Evolutionary conservation across 2,113 vertebrate species (phyloP).

Genomic region (Sarotherodon lohbergeri): DNA sequence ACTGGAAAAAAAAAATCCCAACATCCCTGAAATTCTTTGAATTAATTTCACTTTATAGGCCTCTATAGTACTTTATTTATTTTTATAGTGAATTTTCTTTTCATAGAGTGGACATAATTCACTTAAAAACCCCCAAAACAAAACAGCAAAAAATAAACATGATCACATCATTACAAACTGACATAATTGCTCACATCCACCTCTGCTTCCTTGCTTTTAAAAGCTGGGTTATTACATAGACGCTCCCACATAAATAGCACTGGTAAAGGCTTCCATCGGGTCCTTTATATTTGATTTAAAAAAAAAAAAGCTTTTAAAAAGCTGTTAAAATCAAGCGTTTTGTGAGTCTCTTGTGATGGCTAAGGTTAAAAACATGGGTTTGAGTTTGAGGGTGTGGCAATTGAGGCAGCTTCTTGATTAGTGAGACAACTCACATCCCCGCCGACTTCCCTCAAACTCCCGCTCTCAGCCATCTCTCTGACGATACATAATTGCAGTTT

Average conservation of each 20-base stretch:
- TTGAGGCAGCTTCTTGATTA: constrained; percentile 53
- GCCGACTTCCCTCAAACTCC: constrained; percentile 54
- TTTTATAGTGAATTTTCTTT: background rate
- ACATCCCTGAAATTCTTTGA: background rate
- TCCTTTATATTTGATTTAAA: background rate
- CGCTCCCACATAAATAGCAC: background rate
- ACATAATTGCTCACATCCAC: background rate
- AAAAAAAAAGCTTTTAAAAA: background rate
- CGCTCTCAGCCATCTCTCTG: constrained; percentile 58
- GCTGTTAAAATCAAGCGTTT: constrained; percentile 18
- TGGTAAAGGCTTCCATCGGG: background rate
- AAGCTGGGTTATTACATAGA: background rate
- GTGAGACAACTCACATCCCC: constrained; percentile 39
- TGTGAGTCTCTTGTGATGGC: background rate
- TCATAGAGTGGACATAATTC: background rate
- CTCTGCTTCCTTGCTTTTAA: background rate
- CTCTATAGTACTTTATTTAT: background rate
- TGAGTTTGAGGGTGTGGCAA: constrained; percentile 25
- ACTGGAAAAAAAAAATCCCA: accelerated
- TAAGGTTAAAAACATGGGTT: constrained; percentile 33
- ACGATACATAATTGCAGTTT: constrained; percentile 81
- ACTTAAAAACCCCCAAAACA: background rate
- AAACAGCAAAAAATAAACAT: background rate
- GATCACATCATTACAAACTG: background rate
- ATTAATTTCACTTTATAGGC: background rate